phyloP scores from a whole-genome alignment of 2,113 vertebrate species.

The Apistogramma diplotaenia region DNA sequence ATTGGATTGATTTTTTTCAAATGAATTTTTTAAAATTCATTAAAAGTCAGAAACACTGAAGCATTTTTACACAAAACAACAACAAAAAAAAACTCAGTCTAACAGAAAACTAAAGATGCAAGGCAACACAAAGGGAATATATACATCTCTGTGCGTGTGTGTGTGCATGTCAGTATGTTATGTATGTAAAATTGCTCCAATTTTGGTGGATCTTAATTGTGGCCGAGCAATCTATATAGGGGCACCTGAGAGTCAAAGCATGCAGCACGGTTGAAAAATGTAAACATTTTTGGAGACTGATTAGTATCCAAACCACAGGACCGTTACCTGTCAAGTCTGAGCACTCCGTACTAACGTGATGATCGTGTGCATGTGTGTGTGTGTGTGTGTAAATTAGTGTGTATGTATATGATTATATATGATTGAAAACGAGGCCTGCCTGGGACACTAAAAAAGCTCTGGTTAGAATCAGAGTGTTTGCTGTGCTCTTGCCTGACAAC shows the following conservation, averaged over 20 bases:
- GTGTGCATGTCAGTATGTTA: slow-evolving; percentile 1
- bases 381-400: slow-evolving; percentile 41
- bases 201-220: slow-evolving; percentile 60
- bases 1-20: not conserved
- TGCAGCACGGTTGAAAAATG: slow-evolving; percentile 63
- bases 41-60: not conserved
- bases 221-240: slow-evolving; percentile 38
- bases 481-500: slow-evolving; percentile 64
- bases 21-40: not conserved
- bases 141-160: not conserved
- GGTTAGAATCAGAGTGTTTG: slow-evolving; percentile 74
- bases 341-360: slow-evolving; percentile 58
- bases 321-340: slow-evolving; percentile 72
- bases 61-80: not conserved
- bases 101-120: not conserved
- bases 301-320: slow-evolving; percentile 75
- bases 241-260: slow-evolving; percentile 67
- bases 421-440: slow-evolving; percentile 67
- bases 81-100: not conserved
- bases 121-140: not conserved
- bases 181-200: slow-evolving; percentile 34
- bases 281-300: slow-evolving; percentile 76
- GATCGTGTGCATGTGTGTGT: slow-evolving; percentile 40
- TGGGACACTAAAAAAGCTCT: slow-evolving; percentile 66
- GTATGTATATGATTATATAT: slow-evolving; percentile 69